A percentile compares a stretch with the other conserved stretches of the same genome.
These are phyloP conservation scores for Semnopithecus entellus DNA, from an alignment of 2,113 vertebrate genomes.

Conservation along the genomic window DNA sequence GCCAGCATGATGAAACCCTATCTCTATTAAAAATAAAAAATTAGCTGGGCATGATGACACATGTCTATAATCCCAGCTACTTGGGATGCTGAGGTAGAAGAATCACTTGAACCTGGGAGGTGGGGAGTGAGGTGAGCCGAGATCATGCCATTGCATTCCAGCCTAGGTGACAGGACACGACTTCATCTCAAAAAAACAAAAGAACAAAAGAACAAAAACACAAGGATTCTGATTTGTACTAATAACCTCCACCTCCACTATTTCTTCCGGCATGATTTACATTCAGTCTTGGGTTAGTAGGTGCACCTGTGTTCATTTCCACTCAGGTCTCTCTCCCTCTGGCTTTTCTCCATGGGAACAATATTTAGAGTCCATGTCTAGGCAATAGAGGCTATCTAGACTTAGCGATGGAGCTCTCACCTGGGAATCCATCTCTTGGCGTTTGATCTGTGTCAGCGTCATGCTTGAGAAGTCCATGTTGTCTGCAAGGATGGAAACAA, in stretches of 20 bases:
- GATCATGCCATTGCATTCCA: too few relatives aligned
- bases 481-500: slow-evolving; percentile 82
- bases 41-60: too few relatives aligned
- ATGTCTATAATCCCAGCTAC: too few relatives aligned
- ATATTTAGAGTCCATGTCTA: not conserved
- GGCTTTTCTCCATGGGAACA: not conserved
- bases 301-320: not conserved
- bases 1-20: too few relatives aligned
- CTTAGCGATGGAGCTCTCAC: slow-evolving; percentile 75
- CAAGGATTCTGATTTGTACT: not conserved
- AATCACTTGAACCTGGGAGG: too few relatives aligned
- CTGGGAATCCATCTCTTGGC: slow-evolving; percentile 98
- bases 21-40: too few relatives aligned
- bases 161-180: too few relatives aligned
- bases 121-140: too few relatives aligned
- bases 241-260: not conserved
- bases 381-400: not conserved
- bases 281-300: not conserved
- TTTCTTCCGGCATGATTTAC: not conserved
- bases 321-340: not conserved
- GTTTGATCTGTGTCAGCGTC: slow-evolving; percentile 98
- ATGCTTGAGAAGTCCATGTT: slow-evolving; percentile 97
- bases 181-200: too few relatives aligned
- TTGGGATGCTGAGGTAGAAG: too few relatives aligned
- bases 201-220: too few relatives aligned